Conservation (phyloP, 2,797 vertebrate species). For the Betta splendens region DNA sequence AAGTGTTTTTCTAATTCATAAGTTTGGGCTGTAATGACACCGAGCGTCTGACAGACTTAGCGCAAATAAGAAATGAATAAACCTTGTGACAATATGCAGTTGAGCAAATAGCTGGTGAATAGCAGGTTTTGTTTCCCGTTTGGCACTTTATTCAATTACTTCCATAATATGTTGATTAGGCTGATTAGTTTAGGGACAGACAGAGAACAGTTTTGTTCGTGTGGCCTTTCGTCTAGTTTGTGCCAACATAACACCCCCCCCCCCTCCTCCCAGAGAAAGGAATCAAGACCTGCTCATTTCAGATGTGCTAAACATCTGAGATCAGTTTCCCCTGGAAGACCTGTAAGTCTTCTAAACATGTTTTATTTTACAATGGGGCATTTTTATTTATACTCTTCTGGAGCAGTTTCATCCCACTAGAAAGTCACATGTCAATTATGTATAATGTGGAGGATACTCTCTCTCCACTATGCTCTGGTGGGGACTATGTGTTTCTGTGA, state of each 20-base stretch:
- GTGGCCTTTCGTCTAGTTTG: background rate
- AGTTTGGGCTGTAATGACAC: no score
- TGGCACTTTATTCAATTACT: background rate
- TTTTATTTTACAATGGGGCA: no score
- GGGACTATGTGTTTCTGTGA: slow-evolving; percentile 22
- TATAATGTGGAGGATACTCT: slow-evolving; percentile 10
- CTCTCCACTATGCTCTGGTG: background rate
- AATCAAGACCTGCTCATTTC: background rate
- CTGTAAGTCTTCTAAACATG: background rate
- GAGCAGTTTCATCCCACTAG: slow-evolving; percentile 26
- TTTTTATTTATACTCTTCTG: background rate
- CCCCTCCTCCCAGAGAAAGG: no score
- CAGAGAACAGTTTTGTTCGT: background rate
- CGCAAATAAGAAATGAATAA: no score
- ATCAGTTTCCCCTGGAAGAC: background rate
- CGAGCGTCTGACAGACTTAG: no score
- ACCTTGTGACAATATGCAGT: no score
- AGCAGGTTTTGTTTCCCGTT: background rate
- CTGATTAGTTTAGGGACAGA: background rate
- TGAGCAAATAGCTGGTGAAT: background rate
- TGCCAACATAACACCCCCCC: no score
- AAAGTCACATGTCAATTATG: slow-evolving; percentile 35
- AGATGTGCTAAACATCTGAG: background rate
- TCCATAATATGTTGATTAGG: background rate
- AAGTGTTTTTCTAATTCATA: no score